Conservation (phyloP, 2,797 vertebrate genomes). For the Argentina silus region DNA sequence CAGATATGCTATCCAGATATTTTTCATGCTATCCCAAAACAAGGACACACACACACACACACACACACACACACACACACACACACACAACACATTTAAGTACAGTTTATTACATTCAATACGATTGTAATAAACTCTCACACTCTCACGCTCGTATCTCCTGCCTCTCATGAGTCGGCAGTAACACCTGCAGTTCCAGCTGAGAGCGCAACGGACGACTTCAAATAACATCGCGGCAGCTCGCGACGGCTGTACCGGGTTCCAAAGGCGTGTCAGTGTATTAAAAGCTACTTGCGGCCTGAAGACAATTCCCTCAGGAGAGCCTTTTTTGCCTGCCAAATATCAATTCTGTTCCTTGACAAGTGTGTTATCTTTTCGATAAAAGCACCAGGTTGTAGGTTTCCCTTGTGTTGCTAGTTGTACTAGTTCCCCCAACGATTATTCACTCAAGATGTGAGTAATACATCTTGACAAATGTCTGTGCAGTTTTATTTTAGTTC, state of each 20-base stretch:
- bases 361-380: background rate
- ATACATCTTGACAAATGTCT: no score
- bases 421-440: no score
- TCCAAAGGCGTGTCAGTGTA: slow-evolving; percentile 11
- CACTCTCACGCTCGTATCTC: background rate
- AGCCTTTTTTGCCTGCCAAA: background rate
- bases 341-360: background rate
- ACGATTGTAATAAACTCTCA: no score
- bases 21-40: no score
- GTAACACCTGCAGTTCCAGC: slow-evolving; percentile 29
- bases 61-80: no score
- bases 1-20: no score
- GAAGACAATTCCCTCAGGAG: slow-evolving; percentile 2
- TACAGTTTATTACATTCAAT: no score
- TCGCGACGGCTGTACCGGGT: background rate
- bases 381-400: background rate
- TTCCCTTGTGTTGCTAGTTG: background rate
- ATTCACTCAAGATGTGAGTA: no score
- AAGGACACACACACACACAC: no score
- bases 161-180: background rate
- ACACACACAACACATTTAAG: no score
- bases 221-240: background rate
- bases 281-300: slow-evolving; percentile 12
- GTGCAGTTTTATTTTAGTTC: no score
- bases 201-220: background rate